Evolutionary conservation across 2,113 vertebrate genomes (phyloP).

Genomic region (Puntigrus tetrazona): DNA sequence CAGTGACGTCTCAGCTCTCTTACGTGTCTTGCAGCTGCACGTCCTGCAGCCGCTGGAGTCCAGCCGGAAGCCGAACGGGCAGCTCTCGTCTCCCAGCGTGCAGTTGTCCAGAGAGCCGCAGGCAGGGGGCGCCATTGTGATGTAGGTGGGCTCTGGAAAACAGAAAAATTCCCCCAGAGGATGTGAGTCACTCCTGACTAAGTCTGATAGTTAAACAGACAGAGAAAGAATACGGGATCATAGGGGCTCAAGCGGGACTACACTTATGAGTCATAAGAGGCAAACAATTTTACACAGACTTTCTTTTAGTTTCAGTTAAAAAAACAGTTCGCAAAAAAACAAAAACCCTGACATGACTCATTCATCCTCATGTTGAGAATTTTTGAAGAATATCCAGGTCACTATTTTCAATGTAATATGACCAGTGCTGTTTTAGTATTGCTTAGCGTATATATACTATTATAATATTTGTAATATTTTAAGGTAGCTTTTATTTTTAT

Average conservation of each 20-base stretch:
- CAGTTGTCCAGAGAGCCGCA: slow-evolving; percentile 82
- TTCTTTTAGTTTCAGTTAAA: slow-evolving; percentile 39
- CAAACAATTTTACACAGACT: slow-evolving; percentile 34
- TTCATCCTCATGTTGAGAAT: not conserved
- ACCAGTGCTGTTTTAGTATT: no score
- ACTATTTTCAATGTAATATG: no score
- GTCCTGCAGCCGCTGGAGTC: slow-evolving; percentile 80
- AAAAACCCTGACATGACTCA: not conserved
- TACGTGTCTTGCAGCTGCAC: slow-evolving; percentile 86
- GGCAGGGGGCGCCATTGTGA: slow-evolving; percentile 84
- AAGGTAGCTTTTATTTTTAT: no score
- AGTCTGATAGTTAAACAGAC: slow-evolving; percentile 31
- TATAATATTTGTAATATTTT: no score
- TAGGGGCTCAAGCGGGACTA: slow-evolving; percentile 20
- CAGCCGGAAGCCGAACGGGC: slow-evolving; percentile 79
- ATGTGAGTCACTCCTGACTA: slow-evolving; percentile 48
- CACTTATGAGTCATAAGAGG: slow-evolving; percentile 42
- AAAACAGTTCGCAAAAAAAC: not conserved
- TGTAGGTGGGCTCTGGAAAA: slow-evolving; percentile 83
- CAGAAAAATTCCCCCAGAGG: slow-evolving; percentile 35
- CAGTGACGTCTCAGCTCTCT: slow-evolving; percentile 45
- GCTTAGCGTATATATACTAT: no score
- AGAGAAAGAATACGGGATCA: slow-evolving; percentile 5
- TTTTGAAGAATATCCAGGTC: no score
- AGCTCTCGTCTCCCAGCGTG: slow-evolving; percentile 81